phyloP scores from a whole-genome alignment of 2,797 vertebrate genomes.

The Corythornis leucogaster region DNA sequence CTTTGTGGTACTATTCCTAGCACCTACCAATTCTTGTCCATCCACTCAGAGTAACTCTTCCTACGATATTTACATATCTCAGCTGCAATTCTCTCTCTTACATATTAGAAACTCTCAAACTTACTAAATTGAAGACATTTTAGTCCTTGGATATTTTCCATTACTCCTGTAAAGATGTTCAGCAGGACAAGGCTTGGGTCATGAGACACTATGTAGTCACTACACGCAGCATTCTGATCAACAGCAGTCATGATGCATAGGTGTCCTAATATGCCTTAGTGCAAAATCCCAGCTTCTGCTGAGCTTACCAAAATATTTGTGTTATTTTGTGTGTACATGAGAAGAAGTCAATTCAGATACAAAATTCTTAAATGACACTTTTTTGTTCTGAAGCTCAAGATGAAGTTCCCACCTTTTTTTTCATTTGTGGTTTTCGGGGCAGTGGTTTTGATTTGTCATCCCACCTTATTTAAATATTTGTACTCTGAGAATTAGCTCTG shows the following conservation, averaged over 20 bases:
- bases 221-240: background rate
- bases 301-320: fast-evolving
- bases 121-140: background rate
- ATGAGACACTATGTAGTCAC: background rate
- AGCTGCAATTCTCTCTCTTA: background rate
- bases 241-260: background rate
- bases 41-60: background rate
- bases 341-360: background rate
- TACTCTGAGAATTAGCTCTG: background rate
- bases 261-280: background rate
- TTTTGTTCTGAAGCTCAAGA: background rate
- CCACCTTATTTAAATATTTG: background rate
- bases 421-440: fast-evolving
- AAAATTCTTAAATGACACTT: background rate
- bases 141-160: background rate
- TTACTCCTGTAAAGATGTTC: constrained; percentile 23
- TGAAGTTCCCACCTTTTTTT: background rate
- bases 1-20: background rate
- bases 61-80: background rate
- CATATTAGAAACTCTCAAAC: background rate
- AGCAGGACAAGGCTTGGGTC: background rate
- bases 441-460: background rate
- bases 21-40: background rate
- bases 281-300: background rate
- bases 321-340: fast-evolving